Evolutionary conservation across 2,113 vertebrate species (phyloP), one percentile per base, ranked within the genome.

Genomic region (Oreochromis tanganicae): DNA sequence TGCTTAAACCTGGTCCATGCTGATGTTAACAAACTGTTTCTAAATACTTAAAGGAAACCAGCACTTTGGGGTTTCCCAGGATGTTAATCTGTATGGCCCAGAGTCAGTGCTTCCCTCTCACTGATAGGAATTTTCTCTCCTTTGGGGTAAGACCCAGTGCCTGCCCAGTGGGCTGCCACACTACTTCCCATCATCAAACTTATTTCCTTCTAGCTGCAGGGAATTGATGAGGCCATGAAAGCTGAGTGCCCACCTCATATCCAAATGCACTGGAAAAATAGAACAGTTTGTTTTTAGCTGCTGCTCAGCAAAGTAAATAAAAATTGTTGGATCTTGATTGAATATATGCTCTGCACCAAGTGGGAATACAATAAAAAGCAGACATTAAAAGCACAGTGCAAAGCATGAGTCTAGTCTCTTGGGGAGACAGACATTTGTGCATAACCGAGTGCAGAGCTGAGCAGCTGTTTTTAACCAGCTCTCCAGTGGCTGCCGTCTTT

Each of bases 221-320:
- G 81, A 89, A 85, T 85, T 54, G 29, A 14, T 85, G 82, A 84
- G 84, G 80, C 55, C 86, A 32, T 84, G 43, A 52, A 80, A 88
- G 38, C 86, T 71, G 38, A 81, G 43, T 63, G 81, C 61, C 34
- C 3, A 89, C 55, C 59, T 89, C 56, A 43, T 41, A 86, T 83
- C 61, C 61, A 88, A 27, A 82, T 68, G 55, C 55, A 21, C 55
- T 89, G 55, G 50, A 85, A 79, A 59, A 16, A 79, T 38, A 85
- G 59, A 57, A 80, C 80, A 85, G 84, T 84, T 86, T 63, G 32
- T 73, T 85, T 85, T 85, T 50, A 80, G 43, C 73, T 12, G 5
- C 50, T 85, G 80, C 85, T 85, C 73, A 87, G 83, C 52, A 79
- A 85, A 89, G 66, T 80, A 91, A 91, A 93, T 75, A 84, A 56